Conservation (phyloP, 2,888 invertebrate genomes). For the Pegoplata infirma region DNA sequence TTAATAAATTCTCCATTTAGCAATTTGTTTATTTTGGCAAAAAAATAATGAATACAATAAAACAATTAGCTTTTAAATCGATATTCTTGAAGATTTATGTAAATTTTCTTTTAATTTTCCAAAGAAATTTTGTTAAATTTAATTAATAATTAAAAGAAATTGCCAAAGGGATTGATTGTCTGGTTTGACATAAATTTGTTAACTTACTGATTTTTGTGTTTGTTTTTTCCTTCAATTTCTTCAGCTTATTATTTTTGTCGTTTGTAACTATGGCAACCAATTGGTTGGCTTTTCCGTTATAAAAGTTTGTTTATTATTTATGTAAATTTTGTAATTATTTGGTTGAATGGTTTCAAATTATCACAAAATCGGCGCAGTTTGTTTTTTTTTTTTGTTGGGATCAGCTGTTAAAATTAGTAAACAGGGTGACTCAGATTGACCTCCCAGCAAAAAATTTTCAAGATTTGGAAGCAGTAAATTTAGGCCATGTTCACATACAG, state of each 20-base stretch:
- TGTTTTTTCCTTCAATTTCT: neutral
- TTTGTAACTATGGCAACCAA: slow-evolving; percentile 26
- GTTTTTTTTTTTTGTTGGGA: neutral
- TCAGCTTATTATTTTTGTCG: slow-evolving; percentile 3
- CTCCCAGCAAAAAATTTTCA: neutral
- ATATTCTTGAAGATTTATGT: neutral
- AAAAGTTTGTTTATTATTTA: neutral
- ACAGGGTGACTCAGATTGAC: neutral
- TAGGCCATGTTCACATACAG: too few species aligned
- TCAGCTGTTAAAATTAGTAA: neutral
- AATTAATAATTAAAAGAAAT: slow-evolving; percentile 14
- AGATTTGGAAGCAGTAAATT: too few species aligned
- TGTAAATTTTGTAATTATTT: neutral
- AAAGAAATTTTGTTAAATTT: neutral
- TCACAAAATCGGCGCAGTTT: neutral
- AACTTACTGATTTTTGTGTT: slow-evolving; percentile 38
- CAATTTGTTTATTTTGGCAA: neutral
- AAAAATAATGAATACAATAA: slow-evolving; percentile 6
- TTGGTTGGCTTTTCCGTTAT: neutral
- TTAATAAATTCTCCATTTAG: slow-evolving; percentile 42
- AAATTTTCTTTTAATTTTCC: neutral
- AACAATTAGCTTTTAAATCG: neutral
- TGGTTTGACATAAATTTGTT: slow-evolving; percentile 35
- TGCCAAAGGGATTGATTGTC: neutral
- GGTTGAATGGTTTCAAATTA: neutral